A percentile compares a stretch with the other conserved stretches of the same genome.
Conservation (phyloP, 2,797 vertebrate species). For the Bovichtus diacanthus region DNA sequence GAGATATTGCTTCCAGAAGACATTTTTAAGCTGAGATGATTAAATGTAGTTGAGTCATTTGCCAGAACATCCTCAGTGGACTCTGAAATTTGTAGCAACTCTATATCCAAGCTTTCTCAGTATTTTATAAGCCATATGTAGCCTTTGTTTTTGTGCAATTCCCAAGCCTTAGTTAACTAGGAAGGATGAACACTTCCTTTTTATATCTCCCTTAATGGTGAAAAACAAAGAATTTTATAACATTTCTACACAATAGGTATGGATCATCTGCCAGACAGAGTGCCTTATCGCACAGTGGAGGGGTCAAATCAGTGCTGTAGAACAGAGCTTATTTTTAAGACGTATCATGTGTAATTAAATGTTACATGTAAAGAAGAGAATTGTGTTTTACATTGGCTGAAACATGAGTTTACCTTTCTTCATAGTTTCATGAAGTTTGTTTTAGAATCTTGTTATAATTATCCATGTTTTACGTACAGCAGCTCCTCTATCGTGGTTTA, state of each 20-base stretch:
- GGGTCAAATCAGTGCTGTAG: conserved; percentile 27
- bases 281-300: conserved; percentile 74
- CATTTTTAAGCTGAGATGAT: conserved; percentile 39
- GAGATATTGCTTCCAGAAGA: conserved; percentile 47
- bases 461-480: conserved; percentile 20
- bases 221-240: conserved; percentile 53
- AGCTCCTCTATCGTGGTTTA: background rate
- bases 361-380: conserved; percentile 22
- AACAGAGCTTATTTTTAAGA: conserved; percentile 38
- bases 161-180: conserved; percentile 3
- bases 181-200: conserved; percentile 25
- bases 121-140: conserved; percentile 52
- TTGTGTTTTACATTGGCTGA: background rate
- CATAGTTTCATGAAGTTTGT: conserved; percentile 17
- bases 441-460: conserved; percentile 4
- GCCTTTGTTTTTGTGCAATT: conserved; percentile 43
- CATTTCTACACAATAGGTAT: conserved; percentile 30
- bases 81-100: conserved; percentile 36
- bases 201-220: conserved; percentile 32
- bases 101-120: conserved; percentile 27
- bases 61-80: conserved; percentile 29
- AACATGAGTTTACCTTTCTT: conserved; percentile 13
- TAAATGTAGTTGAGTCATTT: conserved; percentile 28
- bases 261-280: conserved; percentile 45
- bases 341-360: conserved; percentile 40